These are phyloP conservation scores for Mastacembelus armatus DNA, from an alignment of 2,797 vertebrate genomes.

Conservation along the genomic window DNA sequence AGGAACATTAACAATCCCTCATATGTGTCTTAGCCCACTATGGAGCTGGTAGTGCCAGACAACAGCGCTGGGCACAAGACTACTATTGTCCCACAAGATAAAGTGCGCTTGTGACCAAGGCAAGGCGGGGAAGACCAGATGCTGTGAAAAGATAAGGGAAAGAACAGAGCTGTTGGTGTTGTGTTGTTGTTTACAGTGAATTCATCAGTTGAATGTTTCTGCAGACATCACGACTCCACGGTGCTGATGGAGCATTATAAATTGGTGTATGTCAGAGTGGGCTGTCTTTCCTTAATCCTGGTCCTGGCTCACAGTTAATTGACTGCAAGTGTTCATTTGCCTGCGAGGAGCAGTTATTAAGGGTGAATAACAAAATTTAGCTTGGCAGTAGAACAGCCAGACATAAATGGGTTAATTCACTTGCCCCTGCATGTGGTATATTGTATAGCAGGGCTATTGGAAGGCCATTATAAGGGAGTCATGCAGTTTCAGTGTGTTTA, in stretches of 20 bases:
- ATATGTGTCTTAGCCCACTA: conserved; percentile 82
- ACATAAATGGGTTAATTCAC: conserved; percentile 84
- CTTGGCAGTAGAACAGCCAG: conserved; percentile 67
- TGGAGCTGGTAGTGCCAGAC: conserved; percentile 85
- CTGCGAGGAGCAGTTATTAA: conserved; percentile 78
- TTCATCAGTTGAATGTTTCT: conserved; percentile 42
- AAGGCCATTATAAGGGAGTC: conserved; percentile 66
- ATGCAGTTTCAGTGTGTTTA: conserved; percentile 71
- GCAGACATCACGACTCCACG: conserved; percentile 32
- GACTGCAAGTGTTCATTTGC: conserved; percentile 83
- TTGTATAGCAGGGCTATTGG: conserved; percentile 72
- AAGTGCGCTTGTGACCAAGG: conserved; percentile 83
- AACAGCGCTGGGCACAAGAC: conserved; percentile 87
- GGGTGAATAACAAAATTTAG: conserved; percentile 78
- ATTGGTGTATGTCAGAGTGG: conserved; percentile 39
- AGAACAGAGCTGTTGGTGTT: conserved; percentile 80
- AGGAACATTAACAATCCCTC: conserved; percentile 59
- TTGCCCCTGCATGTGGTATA: conserved; percentile 74
- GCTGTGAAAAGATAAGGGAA: conserved; percentile 81
- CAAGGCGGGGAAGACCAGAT: conserved; percentile 77
- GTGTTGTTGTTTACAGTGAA: conserved; percentile 67
- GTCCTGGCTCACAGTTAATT: conserved; percentile 73
- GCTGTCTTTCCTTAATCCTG: conserved; percentile 53
- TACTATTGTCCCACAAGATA: conserved; percentile 90
- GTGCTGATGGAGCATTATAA: conserved; percentile 37